These are phyloP conservation scores for Acanthornis magna DNA, from an alignment of 2,797 vertebrate genomes.

Conservation along the genomic window DNA sequence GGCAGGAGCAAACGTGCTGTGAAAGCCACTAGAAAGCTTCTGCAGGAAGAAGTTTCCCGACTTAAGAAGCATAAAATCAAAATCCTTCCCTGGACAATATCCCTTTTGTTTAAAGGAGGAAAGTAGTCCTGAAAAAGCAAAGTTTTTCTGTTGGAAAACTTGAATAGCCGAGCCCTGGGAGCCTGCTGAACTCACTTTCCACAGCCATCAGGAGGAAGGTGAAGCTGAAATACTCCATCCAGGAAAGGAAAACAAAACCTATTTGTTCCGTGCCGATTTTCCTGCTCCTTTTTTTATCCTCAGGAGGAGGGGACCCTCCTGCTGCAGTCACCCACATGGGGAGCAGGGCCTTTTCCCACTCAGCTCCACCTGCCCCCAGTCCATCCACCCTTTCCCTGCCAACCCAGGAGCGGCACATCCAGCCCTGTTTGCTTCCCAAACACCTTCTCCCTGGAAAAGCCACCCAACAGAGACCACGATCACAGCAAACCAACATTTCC, in stretches of 20 bases:
- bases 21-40: background rate
- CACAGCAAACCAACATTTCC: background rate
- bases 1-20: background rate
- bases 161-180: background rate
- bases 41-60: background rate
- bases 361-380: background rate
- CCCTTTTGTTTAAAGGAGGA: background rate
- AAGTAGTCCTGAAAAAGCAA: background rate
- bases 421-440: background rate
- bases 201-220: background rate
- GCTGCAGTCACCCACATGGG: background rate
- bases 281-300: background rate
- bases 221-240: background rate
- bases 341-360: background rate
- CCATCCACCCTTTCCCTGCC: background rate
- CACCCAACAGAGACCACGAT: fast-evolving
- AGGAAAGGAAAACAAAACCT: constrained; percentile 14
- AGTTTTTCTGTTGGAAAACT: background rate
- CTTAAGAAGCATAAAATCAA: constrained; percentile 27
- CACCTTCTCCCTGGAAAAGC: background rate
- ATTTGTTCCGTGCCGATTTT: background rate
- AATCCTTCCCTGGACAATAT: constrained; percentile 3
- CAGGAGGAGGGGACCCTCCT: background rate
- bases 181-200: background rate
- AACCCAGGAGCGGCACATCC: fast-evolving